Percentiles rank a stretch among this genome's conserved stretches.
These are phyloP conservation scores for Cryptoblepharus egeriae DNA, from an alignment of 2,797 vertebrate species.

Conservation along the genomic window DNA sequence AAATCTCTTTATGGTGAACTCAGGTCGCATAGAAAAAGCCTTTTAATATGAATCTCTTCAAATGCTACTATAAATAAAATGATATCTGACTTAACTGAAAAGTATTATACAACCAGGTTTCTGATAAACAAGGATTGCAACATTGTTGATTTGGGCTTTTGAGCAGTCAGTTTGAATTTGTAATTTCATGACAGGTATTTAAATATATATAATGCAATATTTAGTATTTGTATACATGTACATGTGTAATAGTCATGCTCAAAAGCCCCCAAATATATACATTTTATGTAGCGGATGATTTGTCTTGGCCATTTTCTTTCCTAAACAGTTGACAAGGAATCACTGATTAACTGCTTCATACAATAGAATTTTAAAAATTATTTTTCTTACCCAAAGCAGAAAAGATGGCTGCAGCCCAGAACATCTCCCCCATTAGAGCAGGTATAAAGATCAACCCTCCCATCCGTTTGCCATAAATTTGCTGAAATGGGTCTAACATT, in stretches of 20 bases:
- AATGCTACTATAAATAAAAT: neutral
- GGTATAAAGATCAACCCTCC: conserved; percentile 96
- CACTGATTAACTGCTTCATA: neutral
- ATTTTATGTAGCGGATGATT: neutral
- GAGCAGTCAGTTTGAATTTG: neutral
- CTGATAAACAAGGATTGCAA: neutral
- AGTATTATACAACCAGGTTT: conserved; percentile 20
- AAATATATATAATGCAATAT: too few species aligned
- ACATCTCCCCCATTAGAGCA: conserved; percentile 97
- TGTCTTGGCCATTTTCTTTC: too few species aligned
- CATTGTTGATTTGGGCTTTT: neutral
- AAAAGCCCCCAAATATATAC: too few species aligned
- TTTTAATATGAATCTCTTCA: conserved; percentile 28
- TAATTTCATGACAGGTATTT: neutral
- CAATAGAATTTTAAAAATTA: neutral
- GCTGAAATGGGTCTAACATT: conserved; percentile 98
- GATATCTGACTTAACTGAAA: neutral
- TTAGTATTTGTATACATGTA: too few species aligned
- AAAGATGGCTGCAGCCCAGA: conserved; percentile 98
- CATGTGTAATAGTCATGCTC: too few species aligned
- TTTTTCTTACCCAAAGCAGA: conserved; percentile 90
- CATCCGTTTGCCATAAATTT: conserved; percentile 95
- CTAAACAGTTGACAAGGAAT: neutral
- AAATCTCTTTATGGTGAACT: neutral
- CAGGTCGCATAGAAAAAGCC: conserved; percentile 13